Base-by-base conservation (phyloP, 2,888 invertebrate species). In the Oeneis ivallda region DNA sequence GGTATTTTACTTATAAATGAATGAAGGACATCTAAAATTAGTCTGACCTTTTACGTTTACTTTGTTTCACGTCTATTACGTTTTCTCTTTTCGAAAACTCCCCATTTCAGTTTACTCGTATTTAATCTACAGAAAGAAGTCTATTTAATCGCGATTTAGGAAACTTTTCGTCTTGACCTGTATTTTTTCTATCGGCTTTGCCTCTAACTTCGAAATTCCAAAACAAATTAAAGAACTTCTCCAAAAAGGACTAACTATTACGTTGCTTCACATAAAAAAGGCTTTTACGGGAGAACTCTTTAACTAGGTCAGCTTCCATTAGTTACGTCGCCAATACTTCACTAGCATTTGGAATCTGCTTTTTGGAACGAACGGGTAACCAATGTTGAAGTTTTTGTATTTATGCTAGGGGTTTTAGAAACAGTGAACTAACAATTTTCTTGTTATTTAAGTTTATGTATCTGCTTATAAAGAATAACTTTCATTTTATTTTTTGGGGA, bases 21-120 rank as follows among this genome's bases (percentile, higher is more conserved):
- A 11, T 0, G 34, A 17, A 54, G 39, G 54, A 39, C 37, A 39
- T 10, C 8, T 19, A 17, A 54, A 15, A 39, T 39, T 19, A 56
- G 43, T 58, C 32, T 19, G 13, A 58, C 17, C 17, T 54, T 39
- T 2, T 37, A 37, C n/a, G 10, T 10, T 34, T 43, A 47, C 45
- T 34, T 58, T 47, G 47, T 58, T 45, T 19, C 39, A 54, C 15
- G 56, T 41, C 58, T 58, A 11, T 58, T 34, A 58, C 26, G 17
- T 15, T 60, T 49, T 50, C 13, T 19, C 9, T 47, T 17, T 11
- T 17, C 17, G 17, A 37, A 50, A 60, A 17, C 49, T 17, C 37
- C 13, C 19, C 11, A 54, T 56, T 41, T n/a, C 11, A 41, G 41
- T 60, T 49, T 4, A 26, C 26, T 26, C 26, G 2, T 49, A 59